Conservation (phyloP, 2,113 vertebrate species). For the Gasterosteus aculeatus region DNA sequence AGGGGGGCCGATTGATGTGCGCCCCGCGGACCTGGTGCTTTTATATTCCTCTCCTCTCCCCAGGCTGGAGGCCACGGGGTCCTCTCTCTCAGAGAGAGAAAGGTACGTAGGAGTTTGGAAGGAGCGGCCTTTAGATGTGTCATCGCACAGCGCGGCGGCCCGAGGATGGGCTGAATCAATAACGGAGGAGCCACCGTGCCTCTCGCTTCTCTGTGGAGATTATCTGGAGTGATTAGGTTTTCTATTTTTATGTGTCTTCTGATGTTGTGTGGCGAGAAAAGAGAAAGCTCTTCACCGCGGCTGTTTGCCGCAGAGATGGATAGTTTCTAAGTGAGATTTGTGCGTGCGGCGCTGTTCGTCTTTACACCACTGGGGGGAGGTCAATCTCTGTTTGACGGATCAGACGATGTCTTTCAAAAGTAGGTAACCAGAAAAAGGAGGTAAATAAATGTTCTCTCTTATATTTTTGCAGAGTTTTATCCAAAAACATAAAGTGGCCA, state of each 20-base stretch:
- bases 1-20: constrained; percentile 72
- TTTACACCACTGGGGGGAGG: constrained; percentile 74
- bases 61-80: constrained; percentile 69
- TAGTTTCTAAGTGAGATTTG: constrained; percentile 24
- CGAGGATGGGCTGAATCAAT: constrained; percentile 71
- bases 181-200: constrained; percentile 48
- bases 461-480: constrained; percentile 15
- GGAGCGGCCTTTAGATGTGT: constrained; percentile 76
- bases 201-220: constrained; percentile 52
- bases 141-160: constrained; percentile 70
- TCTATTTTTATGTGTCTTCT: constrained; percentile 57
- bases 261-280: constrained; percentile 41
- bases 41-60: constrained; percentile 70
- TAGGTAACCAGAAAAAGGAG: constrained; percentile 14
- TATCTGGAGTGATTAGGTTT: constrained; percentile 53
- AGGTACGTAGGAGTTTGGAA: constrained; percentile 72
- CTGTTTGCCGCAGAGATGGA: not conserved
- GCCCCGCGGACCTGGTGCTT: constrained; percentile 69
- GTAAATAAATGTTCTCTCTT: constrained; percentile 20
- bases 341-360: constrained; percentile 25
- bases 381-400: constrained; percentile 58
- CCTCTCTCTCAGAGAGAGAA: constrained; percentile 57
- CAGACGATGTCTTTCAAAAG: constrained; percentile 49
- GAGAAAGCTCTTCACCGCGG: constrained; percentile 35
- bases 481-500: constrained; percentile 50